Evolutionary conservation across 2,113 vertebrate genomes (phyloP), one percentile per base, ranked within the genome.

Genomic region (Pitta sordida): DNA sequence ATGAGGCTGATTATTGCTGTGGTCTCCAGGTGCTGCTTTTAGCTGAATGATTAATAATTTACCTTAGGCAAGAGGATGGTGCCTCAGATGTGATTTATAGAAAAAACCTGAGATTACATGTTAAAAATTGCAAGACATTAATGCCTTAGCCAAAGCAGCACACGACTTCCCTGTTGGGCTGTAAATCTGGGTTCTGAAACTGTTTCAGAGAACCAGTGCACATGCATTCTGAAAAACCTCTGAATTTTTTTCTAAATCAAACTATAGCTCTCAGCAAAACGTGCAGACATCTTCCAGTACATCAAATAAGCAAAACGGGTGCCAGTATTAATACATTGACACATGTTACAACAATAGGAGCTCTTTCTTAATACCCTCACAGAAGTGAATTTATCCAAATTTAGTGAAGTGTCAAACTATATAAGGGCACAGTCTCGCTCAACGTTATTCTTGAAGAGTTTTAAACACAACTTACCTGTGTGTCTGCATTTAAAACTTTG

Each of bases 401-500:
- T 58, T 17, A 68, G 13, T 60, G 6, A 87, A 46, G 44, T 60
- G 71, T 73, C 51, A 39, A 11, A 36, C 32, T 51, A 56, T 16
- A 1, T 19, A 70, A 51, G 17, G 78, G 23, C 4, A 2, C 13
- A 27, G 7, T 44, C 60, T 67, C 63, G 86, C 7, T 52, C 43
- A 63, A 52, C 22, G 16, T 64, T 63, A 37, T 56, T 67, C 27
- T 41, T 58, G 3, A 39, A 30, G 44, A 37, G 11, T 44, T 52
- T 67, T 58, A 70, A 39, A 20, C 8, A 8, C 14, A 15, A 30
- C 96, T 97, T 68, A 99, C 99, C 99, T 99, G 99, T 15, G 99
- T 99, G 96, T 99, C 99, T 30, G 99, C 99, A 88, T 99, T 99
- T 90, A 99, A 97, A 94, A 99, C 99, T 97, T 99, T 99, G 92